Evolutionary conservation across 2,797 vertebrate genomes (phyloP).

Genomic region (Ibycter americanus): DNA sequence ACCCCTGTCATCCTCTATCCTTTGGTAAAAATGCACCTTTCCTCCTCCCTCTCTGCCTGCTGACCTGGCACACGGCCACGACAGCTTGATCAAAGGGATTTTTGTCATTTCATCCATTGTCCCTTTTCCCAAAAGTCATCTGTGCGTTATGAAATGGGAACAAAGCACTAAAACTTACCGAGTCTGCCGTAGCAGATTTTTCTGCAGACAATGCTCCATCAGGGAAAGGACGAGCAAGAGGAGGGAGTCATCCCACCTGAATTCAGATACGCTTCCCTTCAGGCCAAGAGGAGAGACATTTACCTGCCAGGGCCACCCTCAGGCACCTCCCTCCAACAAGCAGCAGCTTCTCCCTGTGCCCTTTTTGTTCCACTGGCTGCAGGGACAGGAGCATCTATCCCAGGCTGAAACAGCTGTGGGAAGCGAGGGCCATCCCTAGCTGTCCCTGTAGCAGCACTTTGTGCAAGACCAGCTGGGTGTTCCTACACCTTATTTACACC

Average conservation of each 20-base stretch:
- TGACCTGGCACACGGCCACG: background rate
- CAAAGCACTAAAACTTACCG: background rate
- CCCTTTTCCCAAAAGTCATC: background rate
- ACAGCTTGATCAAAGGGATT: background rate
- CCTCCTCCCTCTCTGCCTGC: background rate
- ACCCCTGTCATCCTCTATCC: background rate
- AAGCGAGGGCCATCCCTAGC: background rate
- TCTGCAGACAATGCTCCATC: background rate
- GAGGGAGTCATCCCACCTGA: background rate
- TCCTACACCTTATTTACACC: background rate
- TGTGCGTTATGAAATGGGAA: background rate
- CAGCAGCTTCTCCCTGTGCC: background rate
- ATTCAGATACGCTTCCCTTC: background rate
- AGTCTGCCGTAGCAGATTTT: background rate
- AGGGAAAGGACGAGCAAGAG: background rate
- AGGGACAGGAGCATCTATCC: background rate
- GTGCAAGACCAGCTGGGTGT: background rate
- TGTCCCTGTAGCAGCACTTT: background rate
- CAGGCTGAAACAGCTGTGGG: background rate
- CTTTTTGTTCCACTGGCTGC: fast-evolving
- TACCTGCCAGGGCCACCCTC: background rate
- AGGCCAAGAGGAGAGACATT: background rate
- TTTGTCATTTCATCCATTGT: background rate
- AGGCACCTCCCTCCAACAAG: background rate
- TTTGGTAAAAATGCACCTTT: background rate